Percentiles rank a stretch among this genome's conserved stretches.
phyloP scores from a whole-genome alignment of 1,140 invertebrate genomes.

The Polypedilum vanderplanki region DNA sequence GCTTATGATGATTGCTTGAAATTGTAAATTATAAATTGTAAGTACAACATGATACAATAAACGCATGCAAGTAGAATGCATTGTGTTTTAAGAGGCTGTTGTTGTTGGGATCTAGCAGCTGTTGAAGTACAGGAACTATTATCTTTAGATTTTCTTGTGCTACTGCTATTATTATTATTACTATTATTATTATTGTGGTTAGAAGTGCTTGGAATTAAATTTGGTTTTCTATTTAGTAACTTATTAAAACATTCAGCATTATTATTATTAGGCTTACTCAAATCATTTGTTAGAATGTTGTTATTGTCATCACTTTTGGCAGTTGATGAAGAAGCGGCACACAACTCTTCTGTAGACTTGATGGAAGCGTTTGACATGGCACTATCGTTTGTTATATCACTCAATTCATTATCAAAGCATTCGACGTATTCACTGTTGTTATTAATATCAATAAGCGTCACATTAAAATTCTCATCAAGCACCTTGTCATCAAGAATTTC shows the following conservation, averaged over 20 bases:
- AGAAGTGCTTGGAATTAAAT: conserved; percentile 10
- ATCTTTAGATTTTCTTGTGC: background rate
- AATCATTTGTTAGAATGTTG: background rate
- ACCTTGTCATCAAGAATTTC: conserved; percentile 26
- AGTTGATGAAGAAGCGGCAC: background rate
- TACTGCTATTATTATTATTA: conserved; percentile 20
- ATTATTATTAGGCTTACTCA: conserved; percentile 27
- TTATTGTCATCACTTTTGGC: conserved; percentile 23
- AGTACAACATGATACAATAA: conserved; percentile 14
- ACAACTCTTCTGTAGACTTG: background rate
- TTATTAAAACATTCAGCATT: conserved; percentile 31
- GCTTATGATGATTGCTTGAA: background rate
- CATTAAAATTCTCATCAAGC: conserved; percentile 4
- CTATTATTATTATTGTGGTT: background rate
- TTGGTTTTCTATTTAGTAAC: conserved; percentile 18
- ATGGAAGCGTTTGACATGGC: background rate
- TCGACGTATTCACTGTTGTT: conserved; percentile 9
- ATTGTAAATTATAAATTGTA: conserved; percentile 14
- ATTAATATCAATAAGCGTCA: conserved; percentile 21
- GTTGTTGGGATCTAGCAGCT: background rate
- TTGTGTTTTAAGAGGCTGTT: conserved; percentile 15
- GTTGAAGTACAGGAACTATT: background rate
- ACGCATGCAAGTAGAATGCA: conserved; percentile 1
- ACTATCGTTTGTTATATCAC: background rate
- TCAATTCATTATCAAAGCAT: conserved; percentile 26